These are phyloP conservation scores for Drosophila leonis DNA, from an alignment of 2,888 invertebrate genomes.

Conservation along the genomic window DNA sequence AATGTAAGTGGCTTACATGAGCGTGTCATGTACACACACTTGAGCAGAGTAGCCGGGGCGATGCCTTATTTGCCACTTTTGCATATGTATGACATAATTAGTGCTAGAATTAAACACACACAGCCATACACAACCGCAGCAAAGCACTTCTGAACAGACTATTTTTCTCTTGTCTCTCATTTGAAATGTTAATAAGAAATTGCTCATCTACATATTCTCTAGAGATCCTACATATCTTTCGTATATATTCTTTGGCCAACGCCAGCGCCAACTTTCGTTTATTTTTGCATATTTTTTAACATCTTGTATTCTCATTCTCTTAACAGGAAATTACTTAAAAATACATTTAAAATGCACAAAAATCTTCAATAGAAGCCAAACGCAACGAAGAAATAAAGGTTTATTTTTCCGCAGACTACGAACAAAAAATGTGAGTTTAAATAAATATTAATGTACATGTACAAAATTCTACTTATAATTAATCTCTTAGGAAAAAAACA, in stretches of 20 bases:
- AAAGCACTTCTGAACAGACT: slow-evolving; percentile 39
- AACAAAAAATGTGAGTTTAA: slow-evolving; percentile 55
- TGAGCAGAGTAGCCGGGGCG: slow-evolving; percentile 29
- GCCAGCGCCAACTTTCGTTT: slow-evolving; percentile 17
- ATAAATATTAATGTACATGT: slow-evolving; percentile 59
- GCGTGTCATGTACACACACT: slow-evolving; percentile 70
- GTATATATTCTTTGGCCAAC: slow-evolving; percentile 10
- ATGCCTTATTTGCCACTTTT: slow-evolving; percentile 75
- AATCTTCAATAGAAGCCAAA: slow-evolving; percentile 42
- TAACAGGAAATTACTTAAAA: slow-evolving; percentile 73
- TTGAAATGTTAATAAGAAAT: slow-evolving; percentile 72
- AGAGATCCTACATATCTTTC: slow-evolving; percentile 15
- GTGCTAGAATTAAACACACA: slow-evolving; percentile 68
- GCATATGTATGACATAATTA: slow-evolving; percentile 81
- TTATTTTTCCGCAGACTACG: slow-evolving; percentile 9
- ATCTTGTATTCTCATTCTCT: slow-evolving; percentile 37
- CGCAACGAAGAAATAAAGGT: slow-evolving; percentile 19
- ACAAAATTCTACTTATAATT: slow-evolving; percentile 35
- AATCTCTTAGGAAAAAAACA: neutral
- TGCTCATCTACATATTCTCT: slow-evolving; percentile 28
- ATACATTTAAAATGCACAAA: slow-evolving; percentile 73
- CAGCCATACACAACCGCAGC: slow-evolving; percentile 12
- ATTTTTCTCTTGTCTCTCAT: slow-evolving; percentile 53
- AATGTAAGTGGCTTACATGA: slow-evolving; percentile 77
- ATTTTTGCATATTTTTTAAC: slow-evolving; percentile 71